These are phyloP conservation scores for Phytoseiulus persimilis DNA, from an alignment of 2,888 invertebrate species.

Conservation along the genomic window DNA sequence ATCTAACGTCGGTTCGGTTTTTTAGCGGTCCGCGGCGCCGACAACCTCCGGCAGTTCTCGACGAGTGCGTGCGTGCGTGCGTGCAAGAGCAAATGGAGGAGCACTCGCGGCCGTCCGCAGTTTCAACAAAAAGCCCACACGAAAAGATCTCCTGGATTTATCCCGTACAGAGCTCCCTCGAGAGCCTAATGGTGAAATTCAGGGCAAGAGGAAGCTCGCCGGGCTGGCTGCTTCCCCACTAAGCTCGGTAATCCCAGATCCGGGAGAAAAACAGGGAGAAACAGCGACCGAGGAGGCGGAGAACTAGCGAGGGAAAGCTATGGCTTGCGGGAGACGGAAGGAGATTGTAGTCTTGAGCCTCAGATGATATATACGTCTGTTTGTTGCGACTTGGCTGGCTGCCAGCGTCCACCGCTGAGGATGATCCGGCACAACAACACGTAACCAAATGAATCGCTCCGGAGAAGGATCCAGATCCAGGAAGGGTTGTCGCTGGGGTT, in stretches of 20 bases:
- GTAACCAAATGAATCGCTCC: background rate
- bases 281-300: background rate
- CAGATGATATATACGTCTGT: background rate
- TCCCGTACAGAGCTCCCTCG: background rate
- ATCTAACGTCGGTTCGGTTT: background rate
- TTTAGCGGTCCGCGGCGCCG: background rate
- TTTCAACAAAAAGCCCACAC: background rate
- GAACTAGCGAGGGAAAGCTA: background rate
- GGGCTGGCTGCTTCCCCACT: background rate
- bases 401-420: background rate
- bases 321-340: background rate
- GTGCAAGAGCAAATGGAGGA: background rate
- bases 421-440: background rate
- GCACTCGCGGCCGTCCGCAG: background rate
- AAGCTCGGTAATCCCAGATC: background rate
- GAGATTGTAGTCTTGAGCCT: background rate
- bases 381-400: background rate
- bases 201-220: background rate
- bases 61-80: background rate
- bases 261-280: background rate
- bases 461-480: background rate
- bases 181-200: conserved; percentile 5
- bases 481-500: background rate
- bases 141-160: background rate
- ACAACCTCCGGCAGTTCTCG: background rate